A percentile compares a stretch with the other conserved stretches of the same genome.
Evolutionary conservation across 2,797 vertebrate genomes (phyloP).

Genomic region (Micrastur ruficollis): DNA sequence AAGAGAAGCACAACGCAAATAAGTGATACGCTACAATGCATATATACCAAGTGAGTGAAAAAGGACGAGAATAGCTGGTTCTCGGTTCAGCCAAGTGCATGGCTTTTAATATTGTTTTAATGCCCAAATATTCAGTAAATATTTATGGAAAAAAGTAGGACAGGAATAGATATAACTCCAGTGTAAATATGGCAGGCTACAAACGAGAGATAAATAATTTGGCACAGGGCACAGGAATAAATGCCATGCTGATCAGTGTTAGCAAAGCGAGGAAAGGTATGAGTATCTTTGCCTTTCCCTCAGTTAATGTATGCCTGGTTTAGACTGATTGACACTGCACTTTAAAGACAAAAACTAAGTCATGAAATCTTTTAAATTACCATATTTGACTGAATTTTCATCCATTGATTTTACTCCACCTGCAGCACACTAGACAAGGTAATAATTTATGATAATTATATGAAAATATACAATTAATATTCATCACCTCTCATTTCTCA

Average conservation of each 20-base stretch:
- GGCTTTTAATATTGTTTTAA: not conserved
- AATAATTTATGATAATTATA: slow-evolving; percentile 88
- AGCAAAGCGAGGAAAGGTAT: not conserved
- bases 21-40: not conserved
- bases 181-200: not conserved
- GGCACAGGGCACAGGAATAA: not conserved
- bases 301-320: not conserved
- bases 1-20: not conserved
- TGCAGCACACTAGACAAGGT: slow-evolving; percentile 79
- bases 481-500: slow-evolving; percentile 85
- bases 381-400: slow-evolving; percentile 74
- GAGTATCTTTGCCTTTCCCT: not conserved
- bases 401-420: slow-evolving; percentile 73
- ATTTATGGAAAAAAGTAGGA: not conserved
- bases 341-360: slow-evolving; percentile 51
- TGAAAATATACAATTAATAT: slow-evolving; percentile 88
- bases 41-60: not conserved
- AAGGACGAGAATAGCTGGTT: not conserved
- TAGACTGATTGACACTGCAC: slow-evolving; percentile 31
- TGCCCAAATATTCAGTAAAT: not conserved
- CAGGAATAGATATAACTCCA: not conserved
- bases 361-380: slow-evolving; percentile 72
- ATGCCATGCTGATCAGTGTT: not conserved
- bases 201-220: not conserved
- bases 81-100: not conserved